Evolutionary conservation across 37 sponge, comb jelly and placozoan genomes (phyloP).

Genomic region (Spongilla lacustris): DNA sequence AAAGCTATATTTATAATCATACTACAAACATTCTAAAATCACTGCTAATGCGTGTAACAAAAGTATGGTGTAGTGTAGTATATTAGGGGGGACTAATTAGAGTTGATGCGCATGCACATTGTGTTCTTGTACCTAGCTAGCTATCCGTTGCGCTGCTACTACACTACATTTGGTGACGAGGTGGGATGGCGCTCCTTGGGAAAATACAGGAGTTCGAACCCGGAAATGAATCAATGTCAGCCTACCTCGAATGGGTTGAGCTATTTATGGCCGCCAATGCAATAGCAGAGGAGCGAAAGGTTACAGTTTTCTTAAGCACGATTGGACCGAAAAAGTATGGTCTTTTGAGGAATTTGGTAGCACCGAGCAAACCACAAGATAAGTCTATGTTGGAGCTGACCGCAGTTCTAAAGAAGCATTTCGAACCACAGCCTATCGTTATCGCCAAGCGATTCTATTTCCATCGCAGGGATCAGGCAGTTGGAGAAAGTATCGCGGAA

Average conservation of each 20-base stretch:
- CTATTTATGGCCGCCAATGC: conserved; percentile 15
- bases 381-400: conserved; percentile 1
- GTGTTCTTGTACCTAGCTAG: too few species aligned
- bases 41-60: too few species aligned
- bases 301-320: neutral
- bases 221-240: neutral
- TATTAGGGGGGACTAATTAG: too few species aligned
- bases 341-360: conserved; percentile 4
- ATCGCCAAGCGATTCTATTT: conserved; percentile 32
- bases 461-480: conserved; percentile 11
- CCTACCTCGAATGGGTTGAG: conserved; percentile 20
- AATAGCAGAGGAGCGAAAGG: neutral
- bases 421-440: conserved; percentile 17
- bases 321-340: conserved; percentile 13
- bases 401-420: conserved; percentile 6
- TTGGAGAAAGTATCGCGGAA: conserved; percentile 1
- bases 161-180: too few species aligned
- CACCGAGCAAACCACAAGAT: neutral
- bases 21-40: too few species aligned
- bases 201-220: neutral
- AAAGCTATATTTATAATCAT: too few species aligned
- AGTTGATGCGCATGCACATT: too few species aligned
- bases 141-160: too few species aligned
- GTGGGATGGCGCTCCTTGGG: too few species aligned
- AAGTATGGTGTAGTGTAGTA: too few species aligned